Base-by-base conservation (phyloP, 2,113 vertebrate genomes). In the Python bivittatus region DNA sequence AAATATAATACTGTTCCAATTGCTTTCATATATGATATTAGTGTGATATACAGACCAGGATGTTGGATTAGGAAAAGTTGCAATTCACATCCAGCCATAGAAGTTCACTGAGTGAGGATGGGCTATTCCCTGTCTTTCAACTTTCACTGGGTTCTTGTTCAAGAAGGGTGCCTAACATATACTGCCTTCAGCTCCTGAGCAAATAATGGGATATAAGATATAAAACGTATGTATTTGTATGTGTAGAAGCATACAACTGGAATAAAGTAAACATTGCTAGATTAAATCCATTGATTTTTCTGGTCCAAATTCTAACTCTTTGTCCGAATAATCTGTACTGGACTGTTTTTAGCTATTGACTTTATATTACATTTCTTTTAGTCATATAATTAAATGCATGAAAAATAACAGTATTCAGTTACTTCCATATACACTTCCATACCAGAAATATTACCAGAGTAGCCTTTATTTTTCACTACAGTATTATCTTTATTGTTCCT, bases 401-500 rank as follows among this genome's bases (percentile, higher is more conserved):
- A 29, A 85, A 44, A 4, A 8, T 27, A 84, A 42, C 27, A 57
- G 2, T 0, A 48, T 86, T 48, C 33, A 84, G 4, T n/a, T 44
- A 83, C 92, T 88, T 60, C 90, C 88, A 91, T 93, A 94, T 84
- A 94, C 86, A 86, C 90, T 88, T 95, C 94, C 83, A 91, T 60
- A 92, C 72, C 90, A 89, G 93, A 95, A 96, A 88, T 94, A 91
- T 91, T 93, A 83, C 48, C 0, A n/a, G 1, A 94, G 29, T n/a
- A 93, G 88, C 57, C 93, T 89, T 90, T 94, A 91, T 88, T 79
- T 93, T 90, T 92, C 27, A 54, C 79, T 57, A n/a, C n/a, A n/a
- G n/a, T n/a, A 94, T 91, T 92, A 64, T 92, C 94, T 84, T 94
- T 93, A 92, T 96, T 92, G 94, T 94, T 94, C 91, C 87, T 90